Evolutionary conservation across 2,888 invertebrate species (phyloP).

Genomic region (Ypsolopha scabrella): DNA sequence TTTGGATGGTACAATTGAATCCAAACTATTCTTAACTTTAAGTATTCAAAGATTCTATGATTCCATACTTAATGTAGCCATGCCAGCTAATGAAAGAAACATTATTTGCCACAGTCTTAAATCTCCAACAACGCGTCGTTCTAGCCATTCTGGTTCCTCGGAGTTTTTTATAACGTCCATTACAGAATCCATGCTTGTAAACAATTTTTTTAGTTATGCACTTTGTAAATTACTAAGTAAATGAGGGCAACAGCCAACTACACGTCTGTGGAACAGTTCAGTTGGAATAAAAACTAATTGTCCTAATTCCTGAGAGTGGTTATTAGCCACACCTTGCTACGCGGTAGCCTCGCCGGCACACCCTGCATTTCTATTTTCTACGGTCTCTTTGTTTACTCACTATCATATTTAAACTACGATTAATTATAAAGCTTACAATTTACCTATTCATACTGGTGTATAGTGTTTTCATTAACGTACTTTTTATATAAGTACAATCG

Average conservation of each 20-base stretch:
- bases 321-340: conserved; percentile 50
- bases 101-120: conserved; percentile 87
- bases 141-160: conserved; percentile 78
- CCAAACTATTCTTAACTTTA: not conserved
- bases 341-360: conserved; percentile 35
- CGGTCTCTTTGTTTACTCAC: not conserved
- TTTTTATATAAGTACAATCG: too few species aligned
- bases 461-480: too few species aligned
- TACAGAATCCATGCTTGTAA: conserved; percentile 37
- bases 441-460: too few species aligned
- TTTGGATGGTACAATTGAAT: not conserved
- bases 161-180: conserved; percentile 55
- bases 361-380: conserved; percentile 16
- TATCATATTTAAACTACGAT: too few species aligned
- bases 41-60: not conserved
- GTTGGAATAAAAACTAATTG: conserved; percentile 46
- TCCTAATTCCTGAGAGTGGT: conserved; percentile 50
- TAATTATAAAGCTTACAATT: too few species aligned
- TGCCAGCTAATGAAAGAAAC: conserved; percentile 75
- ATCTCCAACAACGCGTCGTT: conserved; percentile 74
- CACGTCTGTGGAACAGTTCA: conserved; percentile 27
- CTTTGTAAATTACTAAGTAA: not conserved
- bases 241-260: conserved; percentile 10
- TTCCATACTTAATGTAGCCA: conserved; percentile 73
- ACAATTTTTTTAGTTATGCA: not conserved